Percentiles rank a stretch among this genome's conserved stretches.
Conservation (phyloP, 2,113 vertebrate genomes). For the Poicephalus gulielmi region DNA sequence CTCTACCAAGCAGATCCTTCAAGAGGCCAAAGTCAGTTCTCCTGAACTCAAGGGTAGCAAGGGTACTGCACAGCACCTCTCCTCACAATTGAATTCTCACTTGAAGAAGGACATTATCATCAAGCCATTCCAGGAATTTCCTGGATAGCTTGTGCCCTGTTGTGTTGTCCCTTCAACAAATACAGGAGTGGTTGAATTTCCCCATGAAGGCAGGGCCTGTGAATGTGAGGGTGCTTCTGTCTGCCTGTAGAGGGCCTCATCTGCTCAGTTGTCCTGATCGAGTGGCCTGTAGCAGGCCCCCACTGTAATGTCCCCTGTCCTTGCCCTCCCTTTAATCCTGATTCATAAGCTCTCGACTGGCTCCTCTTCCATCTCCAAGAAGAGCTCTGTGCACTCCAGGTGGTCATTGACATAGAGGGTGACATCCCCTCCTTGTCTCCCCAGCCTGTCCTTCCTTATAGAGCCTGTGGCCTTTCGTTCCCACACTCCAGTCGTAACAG, state of each 20-base stretch:
- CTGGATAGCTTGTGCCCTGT: neutral
- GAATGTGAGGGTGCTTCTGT: neutral
- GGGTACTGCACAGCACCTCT: neutral
- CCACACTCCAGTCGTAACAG: neutral
- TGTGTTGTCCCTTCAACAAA: neutral
- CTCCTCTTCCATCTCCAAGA: neutral
- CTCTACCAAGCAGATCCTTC: neutral
- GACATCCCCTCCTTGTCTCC: neutral
- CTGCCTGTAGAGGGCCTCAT: neutral
- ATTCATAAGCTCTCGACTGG: accelerated
- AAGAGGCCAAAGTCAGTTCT: neutral
- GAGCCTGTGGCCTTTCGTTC: neutral
- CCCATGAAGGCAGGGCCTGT: neutral
- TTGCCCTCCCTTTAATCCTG: neutral
- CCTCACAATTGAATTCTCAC: neutral
- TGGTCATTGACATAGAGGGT: neutral
- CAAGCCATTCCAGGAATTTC: neutral
- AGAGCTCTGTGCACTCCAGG: neutral
- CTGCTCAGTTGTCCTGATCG: neutral
- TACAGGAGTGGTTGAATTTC: neutral
- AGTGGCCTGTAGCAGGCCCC: neutral
- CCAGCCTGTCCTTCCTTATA: neutral
- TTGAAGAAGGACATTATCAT: neutral
- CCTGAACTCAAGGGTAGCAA: neutral
- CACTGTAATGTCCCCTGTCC: neutral